Evolutionary conservation across 2,113 vertebrate genomes (phyloP), one percentile per base, ranked within the genome.

Genomic region (Strix uralensis): DNA sequence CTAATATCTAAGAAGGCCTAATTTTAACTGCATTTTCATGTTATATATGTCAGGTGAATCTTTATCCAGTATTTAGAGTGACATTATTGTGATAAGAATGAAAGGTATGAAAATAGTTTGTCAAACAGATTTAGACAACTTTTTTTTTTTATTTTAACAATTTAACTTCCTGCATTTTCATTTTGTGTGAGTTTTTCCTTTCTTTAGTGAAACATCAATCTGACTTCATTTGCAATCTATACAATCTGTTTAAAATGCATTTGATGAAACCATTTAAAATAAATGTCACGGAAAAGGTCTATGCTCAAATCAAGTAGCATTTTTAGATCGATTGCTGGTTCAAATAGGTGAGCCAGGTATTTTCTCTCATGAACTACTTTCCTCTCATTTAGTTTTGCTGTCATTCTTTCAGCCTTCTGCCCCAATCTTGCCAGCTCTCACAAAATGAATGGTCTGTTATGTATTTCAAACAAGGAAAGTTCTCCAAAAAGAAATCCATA

Each of bases 1-100:
- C 84, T 91, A 93, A 96, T 96, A 96, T 85, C 84, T 96, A 97
- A 95, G 96, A 89, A 95, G 46, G 17, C 38, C 79, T 97, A 98
- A 98, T 98, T 98, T 96, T 98, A 92, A 84, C 63, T 72, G 78
- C 29, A 25, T 96, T 95, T 96, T 81, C 13, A 63, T 67, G 9
- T 79, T 79, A 81, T 16, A 51, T 18, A 55, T 95, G 49, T 65
- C 84, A 94, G 61, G 23, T 32, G 30, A 71, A 42, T 40, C 22
- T 83, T 90, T 77, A 58, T 32, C 63, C 49, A 66, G 14, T 72
- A 27, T 84, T 92, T 81, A 81, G 57, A 88, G 30, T 36, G 32
- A 81, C 29, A 18, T n/a, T 62, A 63, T 15, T 67, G 20, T 79
- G 34, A 70, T 49, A 86, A 32, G 61, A 96, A 69, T 63, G 72